Percentiles rank a stretch among this genome's conserved stretches.
Conservation (phyloP, 2,888 invertebrate species). For the Phyllotreta cruciferae region DNA sequence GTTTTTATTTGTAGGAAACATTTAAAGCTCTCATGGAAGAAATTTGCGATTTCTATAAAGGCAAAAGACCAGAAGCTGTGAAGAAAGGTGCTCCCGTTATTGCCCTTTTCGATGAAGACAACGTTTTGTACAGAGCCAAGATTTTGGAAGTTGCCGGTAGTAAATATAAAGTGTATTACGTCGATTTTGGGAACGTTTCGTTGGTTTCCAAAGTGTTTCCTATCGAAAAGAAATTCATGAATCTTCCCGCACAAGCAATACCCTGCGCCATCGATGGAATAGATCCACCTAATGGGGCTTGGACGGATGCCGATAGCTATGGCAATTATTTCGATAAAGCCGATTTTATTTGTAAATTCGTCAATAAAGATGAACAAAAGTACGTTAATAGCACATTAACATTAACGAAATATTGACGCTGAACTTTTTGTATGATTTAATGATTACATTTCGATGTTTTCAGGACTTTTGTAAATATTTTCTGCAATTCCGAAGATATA, state of each 20-base stretch:
- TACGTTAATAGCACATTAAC: slow-evolving; percentile 50
- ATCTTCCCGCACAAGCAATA: slow-evolving; percentile 74
- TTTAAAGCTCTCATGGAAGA: slow-evolving; percentile 75
- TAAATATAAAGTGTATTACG: slow-evolving; percentile 65
- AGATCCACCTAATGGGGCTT: slow-evolving; percentile 65
- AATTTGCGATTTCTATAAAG: slow-evolving; percentile 72
- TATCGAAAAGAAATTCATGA: slow-evolving; percentile 70
- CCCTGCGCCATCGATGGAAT: slow-evolving; percentile 72
- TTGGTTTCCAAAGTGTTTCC: slow-evolving; percentile 74
- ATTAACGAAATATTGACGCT: background rate
- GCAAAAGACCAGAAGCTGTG: slow-evolving; percentile 51
- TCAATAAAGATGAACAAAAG: slow-evolving; percentile 61
- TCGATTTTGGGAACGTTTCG: slow-evolving; percentile 79
- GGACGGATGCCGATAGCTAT: slow-evolving; percentile 65
- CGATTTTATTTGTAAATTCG: slow-evolving; percentile 66
- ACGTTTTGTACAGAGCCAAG: slow-evolving; percentile 74
- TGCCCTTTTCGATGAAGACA: slow-evolving; percentile 75
- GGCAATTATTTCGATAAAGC: slow-evolving; percentile 70
- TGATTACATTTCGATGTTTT: slow-evolving; percentile 9
- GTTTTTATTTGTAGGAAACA: slow-evolving; percentile 55
- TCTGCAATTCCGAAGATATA: slow-evolving; percentile 45
- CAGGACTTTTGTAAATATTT: slow-evolving; percentile 51
- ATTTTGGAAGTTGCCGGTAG: slow-evolving; percentile 62
- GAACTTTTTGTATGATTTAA: background rate
- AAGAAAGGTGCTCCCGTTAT: slow-evolving; percentile 71